Base-by-base conservation (phyloP, 2,113 vertebrate species). In the Ictalurus furcatus region DNA sequence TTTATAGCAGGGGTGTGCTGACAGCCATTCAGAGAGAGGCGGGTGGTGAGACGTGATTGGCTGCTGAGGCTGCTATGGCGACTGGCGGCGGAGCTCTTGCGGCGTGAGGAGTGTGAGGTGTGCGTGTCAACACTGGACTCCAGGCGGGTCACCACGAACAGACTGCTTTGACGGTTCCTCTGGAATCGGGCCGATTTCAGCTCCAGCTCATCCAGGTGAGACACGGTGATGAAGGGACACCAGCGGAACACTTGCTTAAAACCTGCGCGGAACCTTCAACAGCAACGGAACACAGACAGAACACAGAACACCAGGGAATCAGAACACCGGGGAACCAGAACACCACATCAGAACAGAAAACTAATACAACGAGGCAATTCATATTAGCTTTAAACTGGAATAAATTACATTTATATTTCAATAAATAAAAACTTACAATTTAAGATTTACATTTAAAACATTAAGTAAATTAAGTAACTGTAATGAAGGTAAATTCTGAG, bases 181-280 rank as follows among this genome's bases (percentile, higher is more conserved):
- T 85, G 85, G 74, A 90, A 85, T 1, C 56, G 78, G 9, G 69
- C 14, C 4, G 56, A 80, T 71, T 73, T 89, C 58, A 92, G 85
- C 61, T 92, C 91, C 87, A 89, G 48, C 86, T 91, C 78, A 0
- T 91, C 90, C 14, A 65, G 25, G 14, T 89, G 82, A 2, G 91
- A 93, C 37, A 90, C 30, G 14, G 86, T 89, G 67, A 93, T 67
- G 76, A 76, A 87, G 21, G 91, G 81, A 67, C 88, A 90, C 74
- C 90, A 91, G 84, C 87, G 78, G 58, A 91, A 83, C 7, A n/a
- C 90, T 7, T 37, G 65, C 76, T 88, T 87, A 67, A 92, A 92
- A 2, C 92, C 91, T 0, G 87, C 78, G 0, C 86, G 84, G 81
- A 92, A 92, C 84, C 90, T 89, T 61, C 52, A 52, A 9, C 48